Percentiles rank a stretch among this genome's conserved stretches.
Conservation (phyloP, 2,113 vertebrate genomes). For the Zapornia atra region DNA sequence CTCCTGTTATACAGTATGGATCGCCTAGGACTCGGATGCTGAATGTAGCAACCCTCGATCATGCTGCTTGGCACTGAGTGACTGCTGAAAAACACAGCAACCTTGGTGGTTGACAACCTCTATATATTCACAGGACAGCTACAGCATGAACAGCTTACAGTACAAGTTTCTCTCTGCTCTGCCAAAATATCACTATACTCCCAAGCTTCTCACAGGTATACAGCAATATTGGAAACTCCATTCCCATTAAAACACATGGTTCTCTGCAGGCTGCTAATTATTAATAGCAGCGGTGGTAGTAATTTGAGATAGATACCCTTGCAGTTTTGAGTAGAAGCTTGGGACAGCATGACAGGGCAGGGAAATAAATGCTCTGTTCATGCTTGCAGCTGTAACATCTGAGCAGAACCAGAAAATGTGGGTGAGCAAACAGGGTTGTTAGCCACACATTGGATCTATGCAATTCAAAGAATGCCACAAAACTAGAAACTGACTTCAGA, state of each 20-base stretch:
- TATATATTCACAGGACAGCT: slow-evolving; percentile 40
- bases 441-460: not conserved
- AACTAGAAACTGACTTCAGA: not conserved
- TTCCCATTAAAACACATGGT: not conserved
- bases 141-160: not conserved
- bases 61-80: slow-evolving; percentile 41
- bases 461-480: not conserved
- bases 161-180: not conserved
- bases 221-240: not conserved
- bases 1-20: slow-evolving; percentile 27
- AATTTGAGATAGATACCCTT: not conserved
- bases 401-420: not conserved
- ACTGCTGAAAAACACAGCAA: slow-evolving; percentile 57
- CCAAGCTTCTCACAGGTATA: not conserved
- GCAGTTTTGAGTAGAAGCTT: not conserved
- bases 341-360: not conserved
- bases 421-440: not conserved
- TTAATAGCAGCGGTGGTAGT: fast-evolving
- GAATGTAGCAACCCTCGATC: slow-evolving; percentile 41
- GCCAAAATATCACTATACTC: not conserved
- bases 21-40: not conserved
- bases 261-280: not conserved
- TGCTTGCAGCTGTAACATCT: not conserved
- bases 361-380: not conserved
- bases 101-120: slow-evolving; percentile 50